A percentile compares a stretch with the other conserved stretches of the same genome.
phyloP scores from a whole-genome alignment of 2,113 vertebrate species.

The Seriola aureovittata region DNA sequence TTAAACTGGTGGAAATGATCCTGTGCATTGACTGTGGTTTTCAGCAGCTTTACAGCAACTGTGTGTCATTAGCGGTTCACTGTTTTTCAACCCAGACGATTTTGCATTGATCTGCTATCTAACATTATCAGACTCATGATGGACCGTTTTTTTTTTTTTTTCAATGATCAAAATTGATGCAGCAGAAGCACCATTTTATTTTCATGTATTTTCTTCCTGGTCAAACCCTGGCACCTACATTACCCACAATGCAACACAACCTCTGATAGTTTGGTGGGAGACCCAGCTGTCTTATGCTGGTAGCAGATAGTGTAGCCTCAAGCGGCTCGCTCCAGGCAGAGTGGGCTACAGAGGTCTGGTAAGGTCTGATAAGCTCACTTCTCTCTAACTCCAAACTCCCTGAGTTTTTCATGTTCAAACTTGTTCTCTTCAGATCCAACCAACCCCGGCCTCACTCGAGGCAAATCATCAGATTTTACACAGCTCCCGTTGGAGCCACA shows the following conservation, averaged over 20 bases:
- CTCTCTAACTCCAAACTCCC: neutral
- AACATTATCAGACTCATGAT: neutral
- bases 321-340: neutral
- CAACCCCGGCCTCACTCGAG: neutral
- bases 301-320: neutral
- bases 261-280: neutral
- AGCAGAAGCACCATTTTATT: neutral
- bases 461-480: neutral
- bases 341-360: neutral
- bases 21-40: constrained; percentile 1
- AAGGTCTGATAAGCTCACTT: neutral
- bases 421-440: neutral
- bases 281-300: neutral
- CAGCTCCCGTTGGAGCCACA: neutral
- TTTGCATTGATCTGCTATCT: neutral
- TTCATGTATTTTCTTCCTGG: neutral
- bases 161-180: neutral
- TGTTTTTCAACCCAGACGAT: neutral
- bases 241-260: neutral
- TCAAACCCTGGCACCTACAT: neutral
- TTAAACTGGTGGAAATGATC: constrained; percentile 30
- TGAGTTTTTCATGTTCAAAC: neutral
- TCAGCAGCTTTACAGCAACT: neutral
- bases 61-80: neutral
- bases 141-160: too few relatives aligned